phyloP scores from a whole-genome alignment of 2,888 invertebrate genomes.

The Euspilapteryx auroguttella region DNA sequence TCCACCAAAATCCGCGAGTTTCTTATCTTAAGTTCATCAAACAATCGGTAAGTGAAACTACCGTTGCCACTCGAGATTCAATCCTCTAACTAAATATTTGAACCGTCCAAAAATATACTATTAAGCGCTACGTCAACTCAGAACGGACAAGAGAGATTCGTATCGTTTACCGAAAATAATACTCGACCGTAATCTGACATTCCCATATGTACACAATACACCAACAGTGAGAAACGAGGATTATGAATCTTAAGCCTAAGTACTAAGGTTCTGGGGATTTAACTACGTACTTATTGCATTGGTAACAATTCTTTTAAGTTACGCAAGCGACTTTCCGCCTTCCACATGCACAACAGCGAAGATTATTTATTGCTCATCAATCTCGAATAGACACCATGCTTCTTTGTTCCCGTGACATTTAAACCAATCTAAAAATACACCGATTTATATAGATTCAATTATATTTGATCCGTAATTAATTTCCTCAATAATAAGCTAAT shows the following conservation, averaged over 20 bases:
- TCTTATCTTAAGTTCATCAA: too few relatives aligned
- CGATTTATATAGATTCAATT: constrained; percentile 28
- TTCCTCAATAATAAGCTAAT: too few relatives aligned
- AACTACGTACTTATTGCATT: too few relatives aligned
- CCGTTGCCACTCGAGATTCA: constrained; percentile 41
- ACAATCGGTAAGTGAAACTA: constrained; percentile 26
- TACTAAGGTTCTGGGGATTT: too few relatives aligned
- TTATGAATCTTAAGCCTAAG: too few relatives aligned
- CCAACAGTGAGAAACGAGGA: too few relatives aligned
- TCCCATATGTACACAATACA: constrained; percentile 22
- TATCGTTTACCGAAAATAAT: constrained; percentile 55
- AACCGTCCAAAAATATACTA: too few relatives aligned
- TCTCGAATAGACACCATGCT: constrained; percentile 48
- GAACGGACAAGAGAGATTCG: constrained; percentile 42
- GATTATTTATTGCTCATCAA: constrained; percentile 53
- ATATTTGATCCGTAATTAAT: too few relatives aligned
- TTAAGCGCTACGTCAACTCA: constrained; percentile 38
- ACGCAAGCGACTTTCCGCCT: constrained; percentile 37
- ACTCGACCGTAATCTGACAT: constrained; percentile 40
- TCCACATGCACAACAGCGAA: constrained; percentile 36
- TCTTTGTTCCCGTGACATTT: constrained; percentile 59
- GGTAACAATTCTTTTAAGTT: constrained; percentile 19
- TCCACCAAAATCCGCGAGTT: too few relatives aligned
- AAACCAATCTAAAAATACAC: constrained; percentile 48
- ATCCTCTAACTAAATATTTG: too few relatives aligned